Evolutionary conservation across 2,797 vertebrate species (phyloP).

Genomic region (Hippopotamyrus pictus): DNA sequence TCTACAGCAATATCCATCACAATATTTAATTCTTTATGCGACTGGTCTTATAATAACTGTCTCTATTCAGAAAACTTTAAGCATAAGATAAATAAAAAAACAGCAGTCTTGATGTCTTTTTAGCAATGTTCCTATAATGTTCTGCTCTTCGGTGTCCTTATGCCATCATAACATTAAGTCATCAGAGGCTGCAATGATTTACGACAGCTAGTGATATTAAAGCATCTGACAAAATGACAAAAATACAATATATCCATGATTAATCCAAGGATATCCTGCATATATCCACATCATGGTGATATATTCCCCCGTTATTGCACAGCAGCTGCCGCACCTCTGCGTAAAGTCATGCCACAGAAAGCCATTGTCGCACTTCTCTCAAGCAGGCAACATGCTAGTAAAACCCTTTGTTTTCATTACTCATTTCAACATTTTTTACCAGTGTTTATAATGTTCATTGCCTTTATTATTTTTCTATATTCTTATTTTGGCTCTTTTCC

Average conservation of each 20-base stretch:
- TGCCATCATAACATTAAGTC: background rate
- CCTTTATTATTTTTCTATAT: too few relatives aligned
- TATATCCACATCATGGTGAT: too few relatives aligned
- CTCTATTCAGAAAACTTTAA: background rate
- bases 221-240: background rate
- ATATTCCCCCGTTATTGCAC: too few relatives aligned
- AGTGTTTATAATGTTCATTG: too few relatives aligned
- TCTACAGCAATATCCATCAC: background rate
- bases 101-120: too few relatives aligned
- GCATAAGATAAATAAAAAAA: background rate
- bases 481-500: background rate
- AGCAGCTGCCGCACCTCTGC: too few relatives aligned
- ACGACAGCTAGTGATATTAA: background rate
- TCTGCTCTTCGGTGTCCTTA: background rate
- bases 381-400: too few relatives aligned
- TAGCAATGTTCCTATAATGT: too few relatives aligned
- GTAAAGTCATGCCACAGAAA: too few relatives aligned
- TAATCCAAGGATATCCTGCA: background rate
- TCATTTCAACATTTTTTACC: too few relatives aligned
- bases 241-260: background rate
- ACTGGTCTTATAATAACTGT: background rate
- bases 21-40: background rate
- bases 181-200: background rate
- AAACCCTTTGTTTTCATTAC: too few relatives aligned
- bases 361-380: too few relatives aligned